phyloP scores from a whole-genome alignment of 1,140 invertebrate species.

The Apis dorsata region DNA sequence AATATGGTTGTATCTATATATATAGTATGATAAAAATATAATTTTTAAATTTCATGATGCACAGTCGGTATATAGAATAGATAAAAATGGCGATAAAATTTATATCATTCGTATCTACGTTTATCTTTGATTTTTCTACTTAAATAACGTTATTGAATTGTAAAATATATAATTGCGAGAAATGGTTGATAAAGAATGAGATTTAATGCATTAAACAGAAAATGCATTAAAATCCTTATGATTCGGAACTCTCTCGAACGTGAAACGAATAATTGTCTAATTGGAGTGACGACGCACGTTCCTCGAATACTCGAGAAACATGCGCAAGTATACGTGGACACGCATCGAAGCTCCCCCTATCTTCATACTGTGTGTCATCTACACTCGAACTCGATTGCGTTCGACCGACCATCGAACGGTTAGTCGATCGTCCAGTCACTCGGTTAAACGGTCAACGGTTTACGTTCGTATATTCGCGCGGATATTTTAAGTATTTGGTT shows the following conservation, averaged over 20 bases:
- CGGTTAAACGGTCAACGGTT: conserved; percentile 64
- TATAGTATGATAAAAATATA: background rate
- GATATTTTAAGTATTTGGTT: background rate
- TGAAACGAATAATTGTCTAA: conserved; percentile 11
- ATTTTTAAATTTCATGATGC: background rate
- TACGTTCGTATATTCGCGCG: conserved; percentile 58
- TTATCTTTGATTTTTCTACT: background rate
- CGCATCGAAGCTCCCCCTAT: conserved; percentile 51
- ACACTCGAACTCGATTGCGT: conserved; percentile 40
- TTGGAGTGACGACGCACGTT: conserved; percentile 29
- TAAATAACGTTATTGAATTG: background rate
- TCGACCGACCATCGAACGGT: conserved; percentile 32
- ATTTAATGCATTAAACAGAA: background rate
- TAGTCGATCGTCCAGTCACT: conserved; percentile 56
- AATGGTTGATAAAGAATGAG: background rate
- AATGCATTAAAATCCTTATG: background rate
- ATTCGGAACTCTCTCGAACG: conserved; percentile 1
- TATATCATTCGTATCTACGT: too few species aligned
- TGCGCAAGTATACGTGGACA: conserved; percentile 26
- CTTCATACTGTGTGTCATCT: conserved; percentile 52
- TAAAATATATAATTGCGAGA: background rate
- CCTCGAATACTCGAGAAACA: conserved; percentile 30
- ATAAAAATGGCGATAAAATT: background rate
- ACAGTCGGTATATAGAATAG: background rate
- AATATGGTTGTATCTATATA: background rate